Evolutionary conservation across 2,797 vertebrate species (phyloP), one percentile per base, ranked within the genome.

Genomic region (Oreortyx pictus): DNA sequence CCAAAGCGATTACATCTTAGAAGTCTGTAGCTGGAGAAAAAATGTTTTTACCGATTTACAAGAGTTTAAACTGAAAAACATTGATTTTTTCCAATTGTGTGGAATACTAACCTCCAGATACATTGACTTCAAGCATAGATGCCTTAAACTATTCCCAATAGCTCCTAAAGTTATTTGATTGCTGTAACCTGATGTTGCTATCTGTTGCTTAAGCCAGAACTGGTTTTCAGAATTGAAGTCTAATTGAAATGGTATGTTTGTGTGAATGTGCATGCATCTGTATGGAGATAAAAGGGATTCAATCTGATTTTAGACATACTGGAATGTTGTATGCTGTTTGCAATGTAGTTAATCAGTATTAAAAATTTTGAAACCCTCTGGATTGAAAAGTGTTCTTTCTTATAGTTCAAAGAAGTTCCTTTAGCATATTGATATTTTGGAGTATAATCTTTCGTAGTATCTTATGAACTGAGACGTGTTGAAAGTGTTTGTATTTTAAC

Each of bases 111-210:
- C 31, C 6, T 82, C 20, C 16, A 72, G n/a, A 27, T 73, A 7
- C 10, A 27, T n/a, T 4, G 43, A 14, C 68, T 56, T 56, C n/a
- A 41, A 33, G 41, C 14, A 83, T 6, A 15, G 9, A 14, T 50
- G 33, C 22, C 14, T 80, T 82, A 31, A 88, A 49, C 19, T 56
- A 3, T 73, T 91, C 19, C 14, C 6, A 19, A 1, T 57, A 7
- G 11, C 31, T 92, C 65, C 33, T 72, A 41, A 44, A 83, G 71
- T 57, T 71, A 3, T 29, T 86, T 79, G 78, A n/a, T 35, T 82
- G 39, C 44, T 29, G 0, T 82, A 57, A 37, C 44, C 24, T n/a
- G 41, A 17, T 46, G 9, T 8, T 60, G n/a, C 25, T 59, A 0
- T 41, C 43, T 66, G 4, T 62, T 35, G 15, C 50, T 87, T 12